A percentile compares a stretch with the other conserved stretches of the same genome.
These are phyloP conservation scores for Indicator maculatus DNA, from an alignment of 2,113 vertebrate species.

Conservation along the genomic window DNA sequence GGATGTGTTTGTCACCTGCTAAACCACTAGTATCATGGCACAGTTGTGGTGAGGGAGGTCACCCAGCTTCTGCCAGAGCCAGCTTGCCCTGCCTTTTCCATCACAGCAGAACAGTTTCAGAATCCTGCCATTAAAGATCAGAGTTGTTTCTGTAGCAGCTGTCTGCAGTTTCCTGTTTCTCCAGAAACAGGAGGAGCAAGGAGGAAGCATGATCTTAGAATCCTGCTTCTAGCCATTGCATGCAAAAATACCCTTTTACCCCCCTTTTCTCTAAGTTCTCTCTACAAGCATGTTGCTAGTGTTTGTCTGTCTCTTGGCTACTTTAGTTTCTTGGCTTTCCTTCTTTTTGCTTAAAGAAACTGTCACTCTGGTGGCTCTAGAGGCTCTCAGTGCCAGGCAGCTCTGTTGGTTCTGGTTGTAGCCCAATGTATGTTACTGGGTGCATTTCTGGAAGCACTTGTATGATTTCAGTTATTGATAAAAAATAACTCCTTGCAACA, in stretches of 20 bases:
- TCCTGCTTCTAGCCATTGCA: neutral
- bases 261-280: neutral
- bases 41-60: accelerated
- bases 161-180: neutral
- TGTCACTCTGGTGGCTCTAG: neutral
- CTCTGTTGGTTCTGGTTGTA: neutral
- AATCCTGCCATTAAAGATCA: neutral
- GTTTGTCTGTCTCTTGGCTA: neutral
- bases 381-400: neutral
- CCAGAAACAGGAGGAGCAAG: neutral
- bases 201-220: neutral
- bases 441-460: neutral
- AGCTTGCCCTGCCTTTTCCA: neutral
- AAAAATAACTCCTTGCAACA: neutral
- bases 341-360: neutral
- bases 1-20: accelerated
- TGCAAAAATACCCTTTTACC: neutral
- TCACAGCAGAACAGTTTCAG: neutral
- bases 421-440: neutral
- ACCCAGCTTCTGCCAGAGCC: neutral
- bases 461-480: neutral
- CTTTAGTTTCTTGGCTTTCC: neutral
- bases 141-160: neutral
- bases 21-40: neutral
- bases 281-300: neutral